A percentile compares a stretch with the other conserved stretches of the same genome.
Evolutionary conservation across 2,113 vertebrate species (phyloP).

Genomic region (Ceratotherium simum): DNA sequence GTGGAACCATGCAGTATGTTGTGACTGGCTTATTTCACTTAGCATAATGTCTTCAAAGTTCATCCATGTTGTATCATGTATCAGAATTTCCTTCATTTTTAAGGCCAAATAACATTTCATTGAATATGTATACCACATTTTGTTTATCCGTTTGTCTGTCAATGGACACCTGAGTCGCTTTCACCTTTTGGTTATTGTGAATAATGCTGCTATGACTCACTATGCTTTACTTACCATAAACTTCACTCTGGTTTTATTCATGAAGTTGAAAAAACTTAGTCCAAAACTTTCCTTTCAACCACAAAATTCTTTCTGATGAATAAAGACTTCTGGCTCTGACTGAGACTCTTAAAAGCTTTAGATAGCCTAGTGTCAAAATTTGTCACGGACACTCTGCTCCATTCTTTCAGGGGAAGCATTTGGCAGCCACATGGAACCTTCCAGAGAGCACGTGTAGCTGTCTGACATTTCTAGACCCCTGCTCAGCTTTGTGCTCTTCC

Average conservation of each 20-base stretch:
- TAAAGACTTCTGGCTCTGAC: background rate
- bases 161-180: background rate
- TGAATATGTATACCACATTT: background rate
- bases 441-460: background rate
- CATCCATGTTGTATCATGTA: background rate
- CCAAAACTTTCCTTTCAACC: background rate
- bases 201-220: background rate
- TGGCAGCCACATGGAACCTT: background rate
- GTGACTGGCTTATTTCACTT: background rate
- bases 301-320: constrained; percentile 4
- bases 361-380: background rate
- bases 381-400: background rate
- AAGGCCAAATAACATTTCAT: background rate
- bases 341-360: constrained; percentile 3
- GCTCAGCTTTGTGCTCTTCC: background rate
- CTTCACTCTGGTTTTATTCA: background rate
- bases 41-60: background rate
- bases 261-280: background rate
- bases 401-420: background rate
- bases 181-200: background rate
- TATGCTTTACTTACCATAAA: constrained; percentile 8
- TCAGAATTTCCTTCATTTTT: background rate
- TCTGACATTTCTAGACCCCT: background rate
- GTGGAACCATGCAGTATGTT: background rate
- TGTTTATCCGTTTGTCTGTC: background rate